phyloP scores from a whole-genome alignment of 1,140 invertebrate genomes.

The Sycobia sp. region DNA sequence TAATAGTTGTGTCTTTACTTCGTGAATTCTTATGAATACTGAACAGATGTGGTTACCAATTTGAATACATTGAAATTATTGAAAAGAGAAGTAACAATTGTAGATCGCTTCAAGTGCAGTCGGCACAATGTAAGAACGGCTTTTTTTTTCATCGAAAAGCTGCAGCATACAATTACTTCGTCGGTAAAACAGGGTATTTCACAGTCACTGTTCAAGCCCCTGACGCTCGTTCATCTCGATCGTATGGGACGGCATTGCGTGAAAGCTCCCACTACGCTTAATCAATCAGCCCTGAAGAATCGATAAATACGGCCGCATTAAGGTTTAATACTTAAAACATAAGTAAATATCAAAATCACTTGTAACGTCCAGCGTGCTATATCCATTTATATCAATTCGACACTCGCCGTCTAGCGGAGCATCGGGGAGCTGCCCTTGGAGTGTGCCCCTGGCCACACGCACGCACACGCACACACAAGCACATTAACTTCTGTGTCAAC shows the following conservation, averaged over 20 bases:
- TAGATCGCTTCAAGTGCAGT: too few species aligned
- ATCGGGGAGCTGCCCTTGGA: background rate
- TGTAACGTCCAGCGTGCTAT: background rate
- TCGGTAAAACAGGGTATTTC: constrained; percentile 10
- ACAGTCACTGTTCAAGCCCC: background rate
- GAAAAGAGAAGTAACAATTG: too few species aligned
- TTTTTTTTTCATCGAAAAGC: too few species aligned
- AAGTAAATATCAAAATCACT: constrained; percentile 41
- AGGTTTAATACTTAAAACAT: constrained; percentile 37
- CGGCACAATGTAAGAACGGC: too few species aligned
- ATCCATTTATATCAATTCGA: background rate
- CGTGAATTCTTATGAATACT: too few species aligned
- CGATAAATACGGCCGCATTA: constrained; percentile 30
- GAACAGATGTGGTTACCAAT: too few species aligned
- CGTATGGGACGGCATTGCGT: constrained; percentile 29
- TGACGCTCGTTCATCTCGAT: background rate
- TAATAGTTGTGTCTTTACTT: too few species aligned
- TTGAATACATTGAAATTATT: too few species aligned
- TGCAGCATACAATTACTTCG: background rate
- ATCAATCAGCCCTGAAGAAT: constrained; percentile 37
- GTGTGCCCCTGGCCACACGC: background rate
- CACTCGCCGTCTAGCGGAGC: background rate
- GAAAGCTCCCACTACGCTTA: constrained; percentile 4
- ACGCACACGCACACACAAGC: too few species aligned
- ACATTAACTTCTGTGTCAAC: background rate